Percentiles rank a stretch among this genome's conserved stretches.
Evolutionary conservation across 1,140 invertebrate species (phyloP).

Genomic region (Chironomus tepperi): DNA sequence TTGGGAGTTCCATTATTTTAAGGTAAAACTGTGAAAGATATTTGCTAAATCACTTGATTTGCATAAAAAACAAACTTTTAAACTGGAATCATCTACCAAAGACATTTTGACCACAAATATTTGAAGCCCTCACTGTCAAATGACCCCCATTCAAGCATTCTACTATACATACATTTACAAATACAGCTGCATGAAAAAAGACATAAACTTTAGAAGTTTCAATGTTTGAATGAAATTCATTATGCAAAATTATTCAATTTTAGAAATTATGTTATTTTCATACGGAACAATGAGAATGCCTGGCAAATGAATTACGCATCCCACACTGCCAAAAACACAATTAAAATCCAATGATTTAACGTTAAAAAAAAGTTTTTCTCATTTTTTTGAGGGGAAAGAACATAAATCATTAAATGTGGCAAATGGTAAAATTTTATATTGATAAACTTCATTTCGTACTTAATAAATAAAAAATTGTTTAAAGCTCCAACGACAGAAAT

Average conservation of each 20-base stretch:
- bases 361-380: not conserved
- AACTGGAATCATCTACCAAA: too few relatives aligned
- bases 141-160: not conserved
- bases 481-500: not conserved
- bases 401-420: not conserved
- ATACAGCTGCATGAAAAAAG: too few relatives aligned
- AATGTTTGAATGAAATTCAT: not conserved
- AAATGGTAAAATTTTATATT: not conserved
- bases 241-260: constrained; percentile 14
- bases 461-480: not conserved
- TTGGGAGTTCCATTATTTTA: too few relatives aligned
- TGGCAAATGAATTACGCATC: not conserved
- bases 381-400: not conserved
- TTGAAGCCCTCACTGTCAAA: too few relatives aligned
- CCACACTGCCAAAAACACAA: not conserved
- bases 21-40: too few relatives aligned
- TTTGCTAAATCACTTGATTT: too few relatives aligned
- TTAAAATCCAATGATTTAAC: not conserved
- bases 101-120: too few relatives aligned
- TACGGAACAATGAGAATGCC: not conserved
- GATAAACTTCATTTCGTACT: not conserved
- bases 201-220: too few relatives aligned
- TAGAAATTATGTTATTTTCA: not conserved
- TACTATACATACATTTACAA: not conserved
- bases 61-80: too few relatives aligned